A percentile compares a stretch with the other conserved stretches of the same genome.
Conservation (phyloP, 2,888 invertebrate genomes). For the Papilio gigon region DNA sequence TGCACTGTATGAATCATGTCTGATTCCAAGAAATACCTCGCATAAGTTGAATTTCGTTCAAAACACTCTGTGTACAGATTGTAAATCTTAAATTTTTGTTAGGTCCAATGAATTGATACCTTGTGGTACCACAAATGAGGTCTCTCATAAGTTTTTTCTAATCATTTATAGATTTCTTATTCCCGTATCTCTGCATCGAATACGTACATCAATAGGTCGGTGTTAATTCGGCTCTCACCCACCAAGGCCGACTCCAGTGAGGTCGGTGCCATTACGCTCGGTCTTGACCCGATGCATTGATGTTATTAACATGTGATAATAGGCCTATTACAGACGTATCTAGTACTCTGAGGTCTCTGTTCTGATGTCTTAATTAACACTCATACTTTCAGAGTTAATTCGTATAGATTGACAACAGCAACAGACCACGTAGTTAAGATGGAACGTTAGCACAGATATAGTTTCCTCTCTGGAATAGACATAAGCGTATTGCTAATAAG, state of each 20-base stretch:
- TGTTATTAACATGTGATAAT: constrained; percentile 21
- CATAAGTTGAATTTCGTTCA: not conserved
- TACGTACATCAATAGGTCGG: constrained; percentile 10
- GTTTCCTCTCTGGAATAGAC: too few relatives aligned
- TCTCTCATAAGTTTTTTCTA: not conserved
- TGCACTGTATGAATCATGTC: not conserved
- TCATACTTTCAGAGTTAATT: too few relatives aligned
- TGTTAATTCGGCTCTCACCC: constrained; percentile 28
- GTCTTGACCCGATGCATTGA: constrained; percentile 36
- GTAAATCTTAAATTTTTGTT: not conserved
- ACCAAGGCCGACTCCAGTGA: constrained; percentile 25
- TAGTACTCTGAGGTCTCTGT: not conserved
- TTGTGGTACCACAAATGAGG: too few relatives aligned
- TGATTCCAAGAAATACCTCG: not conserved
- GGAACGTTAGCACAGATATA: too few relatives aligned
- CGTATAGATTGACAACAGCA: too few relatives aligned
- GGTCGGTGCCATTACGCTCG: constrained; percentile 22
- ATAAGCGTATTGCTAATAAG: too few relatives aligned
- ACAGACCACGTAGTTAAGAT: too few relatives aligned
- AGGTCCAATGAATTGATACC: not conserved
- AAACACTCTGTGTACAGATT: not conserved
- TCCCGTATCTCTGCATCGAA: too few relatives aligned
- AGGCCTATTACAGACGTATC: not conserved
- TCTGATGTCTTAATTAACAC: not conserved
- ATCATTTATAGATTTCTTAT: too few relatives aligned